A percentile compares a stretch with the other conserved stretches of the same genome.
These are phyloP conservation scores for Shargacucullia verbasci DNA, from an alignment of 2,888 invertebrate genomes.

Conservation along the genomic window DNA sequence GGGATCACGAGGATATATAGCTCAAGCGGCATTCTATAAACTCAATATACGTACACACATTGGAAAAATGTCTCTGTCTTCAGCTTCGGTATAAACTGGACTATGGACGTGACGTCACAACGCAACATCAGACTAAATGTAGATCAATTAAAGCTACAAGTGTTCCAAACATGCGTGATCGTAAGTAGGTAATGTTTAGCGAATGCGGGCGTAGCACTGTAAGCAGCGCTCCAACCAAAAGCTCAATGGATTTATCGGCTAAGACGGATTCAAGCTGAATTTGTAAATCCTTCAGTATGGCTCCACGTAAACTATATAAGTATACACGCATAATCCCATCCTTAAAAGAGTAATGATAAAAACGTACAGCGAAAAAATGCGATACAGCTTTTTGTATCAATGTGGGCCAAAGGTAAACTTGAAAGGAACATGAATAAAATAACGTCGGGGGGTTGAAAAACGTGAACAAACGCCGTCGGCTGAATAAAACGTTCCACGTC, in stretches of 20 bases:
- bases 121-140: conserved; percentile 27
- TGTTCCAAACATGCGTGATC: conserved; percentile 36
- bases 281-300: conserved; percentile 32
- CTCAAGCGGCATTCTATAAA: conserved; percentile 13
- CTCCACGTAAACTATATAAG: conserved; percentile 33
- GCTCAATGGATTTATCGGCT: conserved; percentile 41
- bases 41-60: conserved; percentile 1
- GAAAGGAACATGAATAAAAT: conserved; percentile 62
- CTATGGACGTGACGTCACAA: conserved; percentile 8
- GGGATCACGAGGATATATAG: conserved; percentile 11
- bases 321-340: conserved; percentile 36
- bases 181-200: conserved; percentile 24
- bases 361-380: conserved; percentile 36
- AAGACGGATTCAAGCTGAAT: conserved; percentile 40
- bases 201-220: conserved; percentile 26
- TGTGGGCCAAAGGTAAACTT: conserved; percentile 49
- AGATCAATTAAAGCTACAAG: conserved; percentile 52
- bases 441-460: conserved; percentile 53
- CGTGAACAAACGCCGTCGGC: conserved; percentile 59
- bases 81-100: neutral
- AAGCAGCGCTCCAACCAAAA: conserved; percentile 16
- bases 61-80: conserved; percentile 13
- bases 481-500: conserved; percentile 62
- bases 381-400: conserved; percentile 52
- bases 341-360: conserved; percentile 35